phyloP scores from a whole-genome alignment of 2,113 vertebrate species.

The Marmota monax region DNA sequence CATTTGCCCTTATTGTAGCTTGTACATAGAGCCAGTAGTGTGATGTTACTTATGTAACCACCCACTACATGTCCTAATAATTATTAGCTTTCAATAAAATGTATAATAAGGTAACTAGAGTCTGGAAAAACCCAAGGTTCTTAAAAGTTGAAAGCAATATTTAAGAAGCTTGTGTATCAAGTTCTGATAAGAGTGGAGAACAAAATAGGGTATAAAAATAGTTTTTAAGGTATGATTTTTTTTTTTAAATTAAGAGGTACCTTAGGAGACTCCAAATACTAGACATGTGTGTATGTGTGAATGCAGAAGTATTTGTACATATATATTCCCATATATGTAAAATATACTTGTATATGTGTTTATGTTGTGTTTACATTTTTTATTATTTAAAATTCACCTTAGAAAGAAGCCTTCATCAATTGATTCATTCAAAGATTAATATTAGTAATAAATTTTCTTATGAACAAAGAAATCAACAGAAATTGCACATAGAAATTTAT shows the following conservation, averaged over 20 bases:
- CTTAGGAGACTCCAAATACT: not conserved
- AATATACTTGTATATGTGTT: not conserved
- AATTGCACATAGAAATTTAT: constrained; percentile 21
- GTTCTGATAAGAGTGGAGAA: constrained; percentile 71
- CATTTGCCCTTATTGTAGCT: constrained; percentile 89
- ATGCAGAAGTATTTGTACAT: not conserved
- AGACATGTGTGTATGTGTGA: not conserved
- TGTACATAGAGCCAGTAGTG: constrained; percentile 86
- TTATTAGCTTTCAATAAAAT: constrained; percentile 90
- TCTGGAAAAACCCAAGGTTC: constrained; percentile 85
- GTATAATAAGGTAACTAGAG: constrained; percentile 83
- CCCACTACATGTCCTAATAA: constrained; percentile 88
- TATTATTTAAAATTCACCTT: constrained; percentile 27
- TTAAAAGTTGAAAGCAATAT: constrained; percentile 84
- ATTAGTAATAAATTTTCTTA: constrained; percentile 54
- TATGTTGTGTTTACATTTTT: not conserved
- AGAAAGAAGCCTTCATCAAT: not conserved
- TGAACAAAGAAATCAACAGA: constrained; percentile 31
- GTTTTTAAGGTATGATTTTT: constrained; percentile 60
- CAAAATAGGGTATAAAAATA: constrained; percentile 71
- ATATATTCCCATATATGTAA: not conserved
- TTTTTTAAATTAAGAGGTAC: not conserved
- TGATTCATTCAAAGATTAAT: constrained; percentile 27
- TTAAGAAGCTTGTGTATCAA: constrained; percentile 79
- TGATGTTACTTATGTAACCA: constrained; percentile 87